phyloP scores from a whole-genome alignment of 2,797 vertebrate species.

The Crocodylus rhombifer region DNA sequence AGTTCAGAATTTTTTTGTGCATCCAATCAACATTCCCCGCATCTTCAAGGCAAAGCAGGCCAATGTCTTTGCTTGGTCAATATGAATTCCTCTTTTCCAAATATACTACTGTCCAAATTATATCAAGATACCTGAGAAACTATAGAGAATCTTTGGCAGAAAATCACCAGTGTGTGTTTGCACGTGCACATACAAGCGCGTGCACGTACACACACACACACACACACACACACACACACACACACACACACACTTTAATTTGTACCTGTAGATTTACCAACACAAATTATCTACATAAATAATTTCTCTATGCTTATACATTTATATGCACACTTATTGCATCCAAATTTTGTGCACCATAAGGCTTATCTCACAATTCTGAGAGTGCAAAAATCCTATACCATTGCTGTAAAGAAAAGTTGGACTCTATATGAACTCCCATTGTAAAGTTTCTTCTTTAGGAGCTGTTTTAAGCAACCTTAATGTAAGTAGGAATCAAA shows the following conservation, averaged over 20 bases:
- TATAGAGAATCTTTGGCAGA: neutral
- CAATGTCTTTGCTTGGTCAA: neutral
- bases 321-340: fast-evolving
- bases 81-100: neutral
- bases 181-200: too few relatives aligned
- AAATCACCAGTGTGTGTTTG: neutral
- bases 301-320: neutral
- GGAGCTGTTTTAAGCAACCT: neutral
- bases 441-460: neutral
- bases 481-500: neutral
- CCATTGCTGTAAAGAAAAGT: too few relatives aligned
- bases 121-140: neutral
- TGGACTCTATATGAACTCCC: too few relatives aligned
- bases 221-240: too few relatives aligned
- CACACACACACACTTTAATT: too few relatives aligned
- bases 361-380: neutral
- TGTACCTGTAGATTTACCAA: neutral
- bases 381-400: too few relatives aligned
- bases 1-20: neutral
- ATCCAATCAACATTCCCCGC: neutral
- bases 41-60: neutral
- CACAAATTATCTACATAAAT: neutral
- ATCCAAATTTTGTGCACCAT: neutral
- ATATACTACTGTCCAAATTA: neutral
- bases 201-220: too few relatives aligned